phyloP scores from a whole-genome alignment of 2,888 invertebrate species.

The Corbicula japonica region DNA sequence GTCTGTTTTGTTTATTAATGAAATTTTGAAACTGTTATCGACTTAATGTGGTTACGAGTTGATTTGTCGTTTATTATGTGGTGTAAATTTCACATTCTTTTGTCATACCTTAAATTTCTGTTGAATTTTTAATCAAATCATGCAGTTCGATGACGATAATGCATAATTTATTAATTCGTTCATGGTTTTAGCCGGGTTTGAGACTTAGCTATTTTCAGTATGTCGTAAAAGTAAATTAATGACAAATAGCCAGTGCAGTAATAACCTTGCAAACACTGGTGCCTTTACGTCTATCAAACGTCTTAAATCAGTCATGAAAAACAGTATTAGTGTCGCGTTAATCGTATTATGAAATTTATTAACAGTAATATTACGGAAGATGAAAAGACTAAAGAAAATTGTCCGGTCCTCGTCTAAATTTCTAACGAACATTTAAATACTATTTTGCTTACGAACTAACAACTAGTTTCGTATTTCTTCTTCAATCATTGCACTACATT shows the following conservation, averaged over 20 bases:
- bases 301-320: slow-evolving; percentile 10
- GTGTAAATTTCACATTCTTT: background rate
- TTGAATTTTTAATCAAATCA: slow-evolving; percentile 38
- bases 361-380: too few species aligned
- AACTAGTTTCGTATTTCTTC: too few species aligned
- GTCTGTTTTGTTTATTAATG: too few species aligned
- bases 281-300: slow-evolving; percentile 1
- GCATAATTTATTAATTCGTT: slow-evolving; percentile 26
- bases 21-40: too few species aligned
- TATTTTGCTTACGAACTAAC: too few species aligned
- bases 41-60: too few species aligned
- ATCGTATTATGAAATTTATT: too few species aligned
- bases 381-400: too few species aligned
- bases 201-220: background rate
- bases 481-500: too few species aligned
- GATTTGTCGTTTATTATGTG: background rate
- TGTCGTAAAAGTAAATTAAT: slow-evolving; percentile 8
- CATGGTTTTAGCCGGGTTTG: background rate
- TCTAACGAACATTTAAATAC: too few species aligned
- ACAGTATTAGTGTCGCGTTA: slow-evolving; percentile 11
- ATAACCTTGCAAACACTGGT: slow-evolving; percentile 17
- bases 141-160: slow-evolving; percentile 29
- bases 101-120: slow-evolving; percentile 6
- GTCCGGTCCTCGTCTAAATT: too few species aligned
- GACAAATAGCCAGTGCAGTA: slow-evolving; percentile 35